Evolutionary conservation across 2,888 invertebrate species (phyloP).

Genomic region (Tillus elongatus): DNA sequence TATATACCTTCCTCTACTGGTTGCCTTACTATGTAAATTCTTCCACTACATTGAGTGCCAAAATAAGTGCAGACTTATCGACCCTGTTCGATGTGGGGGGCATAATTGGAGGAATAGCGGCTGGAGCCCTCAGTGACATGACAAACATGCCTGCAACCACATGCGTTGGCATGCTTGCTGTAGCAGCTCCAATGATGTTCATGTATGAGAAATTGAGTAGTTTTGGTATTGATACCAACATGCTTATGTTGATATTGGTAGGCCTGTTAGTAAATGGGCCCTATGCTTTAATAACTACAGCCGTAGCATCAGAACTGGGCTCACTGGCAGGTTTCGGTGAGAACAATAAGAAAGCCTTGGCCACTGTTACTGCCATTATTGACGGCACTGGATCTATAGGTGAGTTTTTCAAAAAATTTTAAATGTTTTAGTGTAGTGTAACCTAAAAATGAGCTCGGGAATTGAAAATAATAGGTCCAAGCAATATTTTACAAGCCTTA

Average conservation of each 20-base stretch:
- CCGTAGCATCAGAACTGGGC: constrained; percentile 90
- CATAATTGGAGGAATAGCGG: constrained; percentile 77
- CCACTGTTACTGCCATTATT: constrained; percentile 96
- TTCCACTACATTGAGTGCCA: constrained; percentile 65
- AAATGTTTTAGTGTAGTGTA: not conserved
- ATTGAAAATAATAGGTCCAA: too few species aligned
- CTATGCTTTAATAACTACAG: constrained; percentile 92
- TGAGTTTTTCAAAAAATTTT: constrained; percentile 30
- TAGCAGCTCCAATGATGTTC: constrained; percentile 75
- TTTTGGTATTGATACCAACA: constrained; percentile 50
- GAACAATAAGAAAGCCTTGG: constrained; percentile 80
- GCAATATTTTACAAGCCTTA: too few species aligned
- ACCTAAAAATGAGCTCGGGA: not conserved
- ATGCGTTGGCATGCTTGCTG: constrained; percentile 69
- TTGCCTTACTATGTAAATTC: constrained; percentile 80
- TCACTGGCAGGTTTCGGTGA: constrained; percentile 70
- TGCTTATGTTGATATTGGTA: constrained; percentile 59
- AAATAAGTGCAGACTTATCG: constrained; percentile 66
- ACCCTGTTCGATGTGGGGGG: constrained; percentile 86
- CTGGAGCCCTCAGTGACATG: constrained; percentile 78
- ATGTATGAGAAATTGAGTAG: constrained; percentile 66
- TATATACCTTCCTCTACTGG: constrained; percentile 96
- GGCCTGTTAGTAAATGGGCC: constrained; percentile 91
- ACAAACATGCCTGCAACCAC: constrained; percentile 79
- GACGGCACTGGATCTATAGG: constrained; percentile 92